phyloP scores from a whole-genome alignment of 30 jellyfish, hydroid and myxozoan genomes.

The Hydra vulgaris region DNA sequence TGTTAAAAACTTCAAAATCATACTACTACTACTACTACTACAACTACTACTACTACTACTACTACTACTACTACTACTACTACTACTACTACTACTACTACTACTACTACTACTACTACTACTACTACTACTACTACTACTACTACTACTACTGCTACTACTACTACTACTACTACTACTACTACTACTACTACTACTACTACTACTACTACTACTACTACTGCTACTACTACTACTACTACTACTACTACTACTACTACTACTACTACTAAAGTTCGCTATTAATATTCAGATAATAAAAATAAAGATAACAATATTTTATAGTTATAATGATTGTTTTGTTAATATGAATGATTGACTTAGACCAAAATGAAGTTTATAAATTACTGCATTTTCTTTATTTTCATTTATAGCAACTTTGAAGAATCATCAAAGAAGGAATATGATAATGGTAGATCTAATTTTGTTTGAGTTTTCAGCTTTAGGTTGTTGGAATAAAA shows the following conservation, averaged over 20 bases:
- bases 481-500: neutral
- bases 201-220: constrained; percentile 5
- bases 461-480: neutral
- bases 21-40: neutral
- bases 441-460: neutral
- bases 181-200: constrained; percentile 7
- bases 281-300: too few relatives aligned
- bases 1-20: too few relatives aligned
- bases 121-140: constrained; percentile 20
- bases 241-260: constrained; percentile 7
- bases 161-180: too few relatives aligned
- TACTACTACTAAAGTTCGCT: constrained; percentile 21
- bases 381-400: too few relatives aligned
- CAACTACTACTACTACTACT: constrained; percentile 19
- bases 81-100: constrained; percentile 24
- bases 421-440: neutral
- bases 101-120: constrained; percentile 25
- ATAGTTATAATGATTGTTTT: too few relatives aligned
- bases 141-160: constrained; percentile 14
- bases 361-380: too few relatives aligned
- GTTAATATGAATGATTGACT: too few relatives aligned
- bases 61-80: constrained; percentile 23
- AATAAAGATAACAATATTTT: too few relatives aligned
- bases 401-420: neutral
- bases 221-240: constrained; percentile 7